A percentile compares a stretch with the other conserved stretches of the same genome.
phyloP scores from a whole-genome alignment of 2,113 vertebrate genomes.

The Benitochromis conjunctus region DNA sequence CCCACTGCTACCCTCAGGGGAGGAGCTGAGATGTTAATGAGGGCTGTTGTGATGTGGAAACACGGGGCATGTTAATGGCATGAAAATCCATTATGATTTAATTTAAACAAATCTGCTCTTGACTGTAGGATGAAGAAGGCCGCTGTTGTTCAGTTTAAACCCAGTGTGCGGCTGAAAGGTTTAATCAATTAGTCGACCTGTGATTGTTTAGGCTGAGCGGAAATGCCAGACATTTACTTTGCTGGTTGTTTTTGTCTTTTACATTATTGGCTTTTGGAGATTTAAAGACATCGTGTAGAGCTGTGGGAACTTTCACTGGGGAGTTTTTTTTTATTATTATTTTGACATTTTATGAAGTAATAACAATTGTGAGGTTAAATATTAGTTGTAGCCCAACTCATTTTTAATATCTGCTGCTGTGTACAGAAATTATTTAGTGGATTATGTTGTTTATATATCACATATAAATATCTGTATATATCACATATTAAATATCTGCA shows the following conservation, averaged over 20 bases:
- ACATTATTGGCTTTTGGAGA: neutral
- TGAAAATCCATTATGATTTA: neutral
- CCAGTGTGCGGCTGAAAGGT: neutral
- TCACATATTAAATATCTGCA: neutral
- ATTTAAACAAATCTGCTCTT: neutral
- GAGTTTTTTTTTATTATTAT: neutral
- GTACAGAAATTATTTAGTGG: neutral
- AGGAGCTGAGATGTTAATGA: conserved; percentile 19
- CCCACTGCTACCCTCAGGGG: neutral
- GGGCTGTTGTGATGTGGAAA: neutral
- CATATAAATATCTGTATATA: neutral
- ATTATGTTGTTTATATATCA: neutral
- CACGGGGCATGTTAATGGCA: neutral
- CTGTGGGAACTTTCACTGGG: neutral
- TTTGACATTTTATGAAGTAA: neutral
- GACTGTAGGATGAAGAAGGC: neutral
- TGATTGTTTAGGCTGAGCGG: neutral
- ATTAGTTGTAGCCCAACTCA: neutral
- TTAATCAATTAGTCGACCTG: neutral
- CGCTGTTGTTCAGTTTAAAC: neutral
- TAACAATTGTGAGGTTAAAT: neutral
- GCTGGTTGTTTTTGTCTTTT: neutral
- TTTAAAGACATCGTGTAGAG: neutral
- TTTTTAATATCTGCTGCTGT: neutral
- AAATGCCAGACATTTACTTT: neutral